Percentiles rank a stretch among this genome's conserved stretches.
These are phyloP conservation scores for Caenorhabditis inopinata DNA, from an alignment of 1,140 invertebrate genomes.

Conservation along the genomic window DNA sequence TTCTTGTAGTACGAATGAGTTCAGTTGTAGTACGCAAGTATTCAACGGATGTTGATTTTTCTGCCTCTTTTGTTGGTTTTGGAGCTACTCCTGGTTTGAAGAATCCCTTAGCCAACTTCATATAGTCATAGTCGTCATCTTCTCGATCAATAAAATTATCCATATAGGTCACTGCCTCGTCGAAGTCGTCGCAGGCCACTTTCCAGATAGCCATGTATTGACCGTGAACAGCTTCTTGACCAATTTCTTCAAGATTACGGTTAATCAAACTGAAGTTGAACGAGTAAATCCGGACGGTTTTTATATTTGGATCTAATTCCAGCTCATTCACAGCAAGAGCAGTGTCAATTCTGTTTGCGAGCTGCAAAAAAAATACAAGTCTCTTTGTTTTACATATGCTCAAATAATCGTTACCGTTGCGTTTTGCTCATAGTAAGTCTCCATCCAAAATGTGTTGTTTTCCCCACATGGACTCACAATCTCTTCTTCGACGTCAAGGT, in stretches of 20 bases:
- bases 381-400: not conserved
- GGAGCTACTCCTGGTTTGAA: not conserved
- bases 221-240: not conserved
- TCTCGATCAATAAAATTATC: not conserved
- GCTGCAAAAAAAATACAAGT: too few relatives aligned
- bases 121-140: not conserved
- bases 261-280: constrained; percentile 15
- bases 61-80: not conserved
- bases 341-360: not conserved
- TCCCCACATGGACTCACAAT: not conserved
- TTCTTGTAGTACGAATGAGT: not conserved
- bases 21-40: not conserved
- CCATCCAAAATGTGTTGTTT: constrained; percentile 23
- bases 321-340: not conserved
- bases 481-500: not conserved
- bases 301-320: not conserved
- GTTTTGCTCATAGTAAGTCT: constrained; percentile 1
- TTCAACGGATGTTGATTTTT: not conserved
- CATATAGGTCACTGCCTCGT: constrained; percentile 2
- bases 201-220: constrained; percentile 18
- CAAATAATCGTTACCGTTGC: not conserved
- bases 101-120: constrained; percentile 16
- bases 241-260: not conserved
- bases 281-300: constrained; percentile 2
- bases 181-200: not conserved